phyloP scores from a whole-genome alignment of 2,888 invertebrate species.

The Aphidius colemani region DNA sequence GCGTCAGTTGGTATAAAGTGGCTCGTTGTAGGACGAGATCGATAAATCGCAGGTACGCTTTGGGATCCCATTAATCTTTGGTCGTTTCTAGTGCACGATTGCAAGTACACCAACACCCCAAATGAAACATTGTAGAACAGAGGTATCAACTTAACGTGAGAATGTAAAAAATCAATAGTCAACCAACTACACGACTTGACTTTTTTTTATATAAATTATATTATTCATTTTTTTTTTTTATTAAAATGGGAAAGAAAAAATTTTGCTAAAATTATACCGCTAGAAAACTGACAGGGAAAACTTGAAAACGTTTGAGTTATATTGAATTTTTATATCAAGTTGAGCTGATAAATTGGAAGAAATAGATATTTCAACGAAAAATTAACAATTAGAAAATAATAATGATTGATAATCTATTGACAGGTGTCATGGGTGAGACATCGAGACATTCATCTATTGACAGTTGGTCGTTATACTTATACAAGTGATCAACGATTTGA shows the following conservation, averaged over 20 bases:
- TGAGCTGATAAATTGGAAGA: no score
- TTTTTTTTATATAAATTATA: no score
- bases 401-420: conserved; percentile 9
- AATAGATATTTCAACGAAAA: no score
- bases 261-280: no score
- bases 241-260: no score
- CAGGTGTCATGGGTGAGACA: conserved; percentile 82
- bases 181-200: no score
- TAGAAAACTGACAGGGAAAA: not conserved
- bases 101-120: conserved; percentile 10
- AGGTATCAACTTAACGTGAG: conserved; percentile 13
- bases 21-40: conserved; percentile 29
- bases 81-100: conserved; percentile 16
- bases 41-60: conserved; percentile 36
- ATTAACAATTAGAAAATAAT: not conserved
- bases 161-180: conserved; percentile 20
- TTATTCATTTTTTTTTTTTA: no score
- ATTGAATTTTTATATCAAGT: not conserved
- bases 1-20: conserved; percentile 17
- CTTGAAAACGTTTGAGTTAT: not conserved
- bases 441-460: conserved; percentile 75
- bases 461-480: conserved; percentile 77
- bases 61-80: conserved; percentile 33
- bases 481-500: conserved; percentile 85
- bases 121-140: conserved; percentile 2